phyloP scores from a whole-genome alignment of 2,888 invertebrate genomes.

The Hydropsyche betteni region DNA sequence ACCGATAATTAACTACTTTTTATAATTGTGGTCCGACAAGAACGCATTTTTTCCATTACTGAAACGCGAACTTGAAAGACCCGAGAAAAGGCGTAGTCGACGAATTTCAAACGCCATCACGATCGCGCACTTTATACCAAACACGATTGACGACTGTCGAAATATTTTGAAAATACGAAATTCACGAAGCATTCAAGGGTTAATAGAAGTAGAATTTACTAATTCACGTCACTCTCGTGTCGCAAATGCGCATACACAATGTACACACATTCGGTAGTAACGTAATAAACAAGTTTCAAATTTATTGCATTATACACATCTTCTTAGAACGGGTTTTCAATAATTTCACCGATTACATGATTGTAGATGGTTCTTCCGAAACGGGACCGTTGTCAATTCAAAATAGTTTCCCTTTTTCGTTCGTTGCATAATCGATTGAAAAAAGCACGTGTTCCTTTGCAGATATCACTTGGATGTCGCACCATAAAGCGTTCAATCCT shows the following conservation, averaged over 20 bases:
- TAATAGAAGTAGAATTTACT: not conserved
- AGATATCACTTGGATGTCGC: conserved; percentile 64
- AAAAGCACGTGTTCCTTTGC: conserved; percentile 36
- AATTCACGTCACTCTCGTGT: not conserved
- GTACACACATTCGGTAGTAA: conserved; percentile 4
- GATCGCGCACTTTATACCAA: too few species aligned
- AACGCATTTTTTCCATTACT: too few species aligned
- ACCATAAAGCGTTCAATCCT: conserved; percentile 59
- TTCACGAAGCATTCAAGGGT: not conserved
- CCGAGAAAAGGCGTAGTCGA: too few species aligned
- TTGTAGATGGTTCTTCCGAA: too few species aligned
- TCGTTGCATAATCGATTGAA: too few species aligned
- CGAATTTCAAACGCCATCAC: too few species aligned
- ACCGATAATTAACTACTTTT: too few species aligned
- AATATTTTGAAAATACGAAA: too few species aligned
- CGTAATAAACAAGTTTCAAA: conserved; percentile 23
- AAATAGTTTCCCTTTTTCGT: conserved; percentile 22
- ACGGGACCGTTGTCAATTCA: too few species aligned
- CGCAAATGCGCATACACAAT: not conserved
- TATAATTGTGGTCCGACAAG: too few species aligned
- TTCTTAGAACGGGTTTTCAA: conserved; percentile 13
- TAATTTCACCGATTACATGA: conserved; percentile 23
- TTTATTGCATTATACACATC: conserved; percentile 27
- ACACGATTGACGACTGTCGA: too few species aligned
- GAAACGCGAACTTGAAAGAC: too few species aligned